Percentiles rank a stretch among this genome's conserved stretches.
phyloP scores from a whole-genome alignment of 30 jellyfish, hydroid and myxozoan species.

The Sanderia malayensis region DNA sequence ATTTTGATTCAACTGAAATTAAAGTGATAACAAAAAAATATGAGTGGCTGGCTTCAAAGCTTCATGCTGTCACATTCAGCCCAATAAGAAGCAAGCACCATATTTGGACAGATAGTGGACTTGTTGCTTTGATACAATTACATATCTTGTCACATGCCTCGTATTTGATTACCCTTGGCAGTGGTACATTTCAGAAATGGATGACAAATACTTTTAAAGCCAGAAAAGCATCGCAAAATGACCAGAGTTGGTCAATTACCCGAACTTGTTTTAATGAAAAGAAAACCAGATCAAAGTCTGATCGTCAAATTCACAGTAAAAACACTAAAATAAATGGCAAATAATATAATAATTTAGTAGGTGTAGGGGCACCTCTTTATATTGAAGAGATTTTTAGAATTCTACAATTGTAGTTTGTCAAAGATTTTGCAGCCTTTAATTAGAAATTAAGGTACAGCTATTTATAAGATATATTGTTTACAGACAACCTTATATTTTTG shows the following conservation, averaged over 20 bases:
- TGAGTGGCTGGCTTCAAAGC: constrained; percentile 32
- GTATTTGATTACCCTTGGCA: constrained; percentile 84
- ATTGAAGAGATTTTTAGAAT: too few relatives aligned
- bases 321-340: too few relatives aligned
- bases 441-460: too few relatives aligned
- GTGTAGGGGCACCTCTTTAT: too few relatives aligned
- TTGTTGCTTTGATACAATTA: constrained; percentile 82
- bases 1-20: constrained; percentile 31
- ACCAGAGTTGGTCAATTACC: constrained; percentile 74
- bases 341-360: too few relatives aligned
- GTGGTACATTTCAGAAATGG: constrained; percentile 97
- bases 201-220: constrained; percentile 62
- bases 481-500: too few relatives aligned
- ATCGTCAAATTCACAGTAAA: too few relatives aligned
- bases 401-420: too few relatives aligned
- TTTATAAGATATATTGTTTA: too few relatives aligned
- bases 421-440: too few relatives aligned
- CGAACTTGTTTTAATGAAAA: constrained; percentile 74
- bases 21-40: constrained; percentile 15
- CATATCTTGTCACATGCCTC: constrained; percentile 75
- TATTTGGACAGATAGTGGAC: constrained; percentile 89
- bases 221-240: constrained; percentile 22
- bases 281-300: constrained; percentile 16
- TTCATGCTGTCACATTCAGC: constrained; percentile 55
- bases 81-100: constrained; percentile 62